Base-by-base conservation (phyloP, 2,888 invertebrate genomes). In the Andrena hattorfiana region DNA sequence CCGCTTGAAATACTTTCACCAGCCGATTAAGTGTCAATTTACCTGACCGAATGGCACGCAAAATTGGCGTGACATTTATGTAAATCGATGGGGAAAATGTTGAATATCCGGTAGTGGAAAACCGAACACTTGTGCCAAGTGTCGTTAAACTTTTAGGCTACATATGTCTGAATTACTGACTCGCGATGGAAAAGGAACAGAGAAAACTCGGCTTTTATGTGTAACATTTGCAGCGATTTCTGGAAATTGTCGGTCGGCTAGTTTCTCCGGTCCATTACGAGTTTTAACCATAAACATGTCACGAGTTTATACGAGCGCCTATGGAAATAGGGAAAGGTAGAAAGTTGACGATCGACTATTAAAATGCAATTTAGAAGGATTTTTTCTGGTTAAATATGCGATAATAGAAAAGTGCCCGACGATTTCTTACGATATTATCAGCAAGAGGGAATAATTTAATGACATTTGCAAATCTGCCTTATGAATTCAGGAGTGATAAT, bases 241-340 rank as follows among this genome's bases (percentile, higher is more conserved):
- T 48, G 68, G 35, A 81, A 76, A 77, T 77, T 71, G 76, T 75
- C 16, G 73, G 30, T n/a, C 54, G 68, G 75, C 87, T 72, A 73
- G 85, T 86, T 85, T 85, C 83, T 54, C 30, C 56, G 70, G 56
- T 51, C 68, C n/a, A 80, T 77, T 73, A 67, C 69, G 13, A 56
- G 75, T 60, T 26, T 42, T 63, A 63, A 66, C 48, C 68, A 63
- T 76, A 76, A 85, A 81, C 76, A 60, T 71, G 66, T 83, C 85
- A 74, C 67, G 54, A 51, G 60, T 76, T 81, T 78, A 73, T 60
- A 16, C 70, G 68, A 32, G 64, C 51, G 23, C 0, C 23, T 60
- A 60, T 64, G 64, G 73, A 72, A 86, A 86, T 79, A 86, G 64
- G 62, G 70, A 70, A 77, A 81, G 69, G 68, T 87, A 81, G 78